Evolutionary conservation across 2,888 invertebrate genomes (phyloP), one percentile per base, ranked within the genome.

Genomic region (Netelia inedita): DNA sequence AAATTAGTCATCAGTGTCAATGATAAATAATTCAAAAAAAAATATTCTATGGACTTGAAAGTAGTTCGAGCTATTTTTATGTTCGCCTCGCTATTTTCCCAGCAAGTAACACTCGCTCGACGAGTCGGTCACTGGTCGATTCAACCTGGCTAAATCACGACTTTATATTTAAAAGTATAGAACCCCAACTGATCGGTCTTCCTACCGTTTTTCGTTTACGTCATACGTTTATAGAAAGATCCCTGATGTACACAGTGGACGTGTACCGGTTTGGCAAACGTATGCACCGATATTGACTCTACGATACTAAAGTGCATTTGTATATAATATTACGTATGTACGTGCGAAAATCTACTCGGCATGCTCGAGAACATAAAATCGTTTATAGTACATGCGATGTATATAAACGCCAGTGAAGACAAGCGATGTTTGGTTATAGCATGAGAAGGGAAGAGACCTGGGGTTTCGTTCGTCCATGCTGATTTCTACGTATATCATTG

Each of bases 141-240:
- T 3, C 28, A 28, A 6, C 28, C 28, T 28, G 28, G 28, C 28
- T 28, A 2, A 28, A 28, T 28, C 46, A 10, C 46, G 2, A 2
- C 14, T 46, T 46, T 46, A 46, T 14, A 11, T 11, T 46, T 46
- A 11, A 14, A 46, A 28, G 5, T 28, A 28, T 28, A 28, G 28
- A 14, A 46, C 46, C 10, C 21, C 11, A 23, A 53, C 41, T 74
- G 53, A 75, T 61, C 41, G 41, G 16, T 63, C 59, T 55, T 8
- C 28, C 28, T 69, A 10, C 28, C 10, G 59, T 53, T 75, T 41
- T 46, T 71, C 21, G 10, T 50, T 75, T 59, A 53, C 55, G 63
- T 71, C 46, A 75, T 81, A 55, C 41, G 61, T 63, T 75, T 69
- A 75, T 53, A 68, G 19, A 65, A 81, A 71, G 19, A 50, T 46